Evolutionary conservation across 2,113 vertebrate genomes (phyloP).

Genomic region (Nesoenas mayeri): DNA sequence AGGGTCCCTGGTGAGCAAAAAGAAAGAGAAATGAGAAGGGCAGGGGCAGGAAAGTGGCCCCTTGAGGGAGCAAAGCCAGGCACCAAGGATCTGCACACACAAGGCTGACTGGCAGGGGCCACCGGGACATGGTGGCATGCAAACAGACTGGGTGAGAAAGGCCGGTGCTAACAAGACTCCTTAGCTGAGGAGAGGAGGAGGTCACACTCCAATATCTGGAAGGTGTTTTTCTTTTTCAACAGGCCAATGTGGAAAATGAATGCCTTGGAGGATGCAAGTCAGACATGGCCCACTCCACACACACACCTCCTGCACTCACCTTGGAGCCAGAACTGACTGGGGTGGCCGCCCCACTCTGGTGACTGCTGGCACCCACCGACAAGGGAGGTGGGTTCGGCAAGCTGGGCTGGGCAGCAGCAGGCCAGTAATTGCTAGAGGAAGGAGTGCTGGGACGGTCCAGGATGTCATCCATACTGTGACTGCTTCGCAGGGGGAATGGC

Average conservation of each 20-base stretch:
- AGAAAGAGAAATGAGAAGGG: constrained; percentile 33
- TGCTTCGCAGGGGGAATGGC: constrained; percentile 78
- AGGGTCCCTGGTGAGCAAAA: constrained; percentile 74
- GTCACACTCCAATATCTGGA: neutral
- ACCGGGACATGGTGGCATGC: neutral
- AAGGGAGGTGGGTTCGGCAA: constrained; percentile 10
- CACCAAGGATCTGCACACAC: neutral
- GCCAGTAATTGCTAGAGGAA: constrained; percentile 48
- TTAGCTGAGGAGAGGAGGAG: neutral
- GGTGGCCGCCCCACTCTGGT: constrained; percentile 37
- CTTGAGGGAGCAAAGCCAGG: neutral
- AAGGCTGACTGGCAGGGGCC: neutral
- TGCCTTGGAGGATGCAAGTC: neutral
- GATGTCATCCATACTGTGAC: constrained; percentile 86
- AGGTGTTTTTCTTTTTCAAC: neutral
- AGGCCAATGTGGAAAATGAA: neutral
- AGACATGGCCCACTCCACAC: neutral
- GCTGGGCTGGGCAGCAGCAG: constrained; percentile 62
- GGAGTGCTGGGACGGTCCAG: constrained; percentile 69
- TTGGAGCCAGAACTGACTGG: constrained; percentile 1
- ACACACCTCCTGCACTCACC: constrained; percentile 48
- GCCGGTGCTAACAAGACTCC: neutral
- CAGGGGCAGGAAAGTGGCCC: neutral
- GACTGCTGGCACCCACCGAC: constrained; percentile 38
- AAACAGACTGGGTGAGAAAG: neutral